A percentile compares a stretch with the other conserved stretches of the same genome.
Conservation (phyloP, 2,113 vertebrate genomes). For the Zingel zingel region DNA sequence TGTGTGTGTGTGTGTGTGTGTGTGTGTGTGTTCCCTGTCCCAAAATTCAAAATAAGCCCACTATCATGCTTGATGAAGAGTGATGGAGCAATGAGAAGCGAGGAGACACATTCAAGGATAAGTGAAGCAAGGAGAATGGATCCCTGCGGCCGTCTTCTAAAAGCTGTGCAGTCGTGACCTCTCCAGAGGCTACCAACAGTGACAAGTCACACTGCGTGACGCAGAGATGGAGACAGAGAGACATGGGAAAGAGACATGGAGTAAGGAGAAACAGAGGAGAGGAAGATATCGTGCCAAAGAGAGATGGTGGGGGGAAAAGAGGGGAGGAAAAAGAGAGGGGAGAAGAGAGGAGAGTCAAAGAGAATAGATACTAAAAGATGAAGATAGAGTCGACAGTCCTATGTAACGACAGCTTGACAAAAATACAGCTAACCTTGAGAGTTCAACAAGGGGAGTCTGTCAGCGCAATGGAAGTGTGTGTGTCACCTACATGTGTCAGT, state of each 20-base stretch:
- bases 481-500: constrained; percentile 39
- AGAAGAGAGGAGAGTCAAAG: neutral
- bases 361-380: constrained; percentile 7
- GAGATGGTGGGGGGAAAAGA: neutral
- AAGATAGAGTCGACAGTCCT: neutral
- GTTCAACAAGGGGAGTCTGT: constrained; percentile 38
- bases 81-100: constrained; percentile 12
- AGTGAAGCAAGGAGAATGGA: constrained; percentile 20
- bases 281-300: neutral
- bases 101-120: constrained; percentile 20
- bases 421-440: constrained; percentile 48
- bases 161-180: constrained; percentile 35
- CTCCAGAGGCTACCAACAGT: constrained; percentile 39
- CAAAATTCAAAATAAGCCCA: constrained; percentile 5
- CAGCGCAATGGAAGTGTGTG: constrained; percentile 36
- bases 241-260: neutral
- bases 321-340: neutral
- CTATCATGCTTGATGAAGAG: constrained; percentile 14
- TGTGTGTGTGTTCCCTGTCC: neutral
- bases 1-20: too few species aligned
- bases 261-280: neutral
- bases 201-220: constrained; percentile 34
- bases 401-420: constrained; percentile 20
- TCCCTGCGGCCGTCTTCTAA: constrained; percentile 26
- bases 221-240: constrained; percentile 18